Conservation (phyloP, 2,888 invertebrate species). For the Xanthia icteritia region DNA sequence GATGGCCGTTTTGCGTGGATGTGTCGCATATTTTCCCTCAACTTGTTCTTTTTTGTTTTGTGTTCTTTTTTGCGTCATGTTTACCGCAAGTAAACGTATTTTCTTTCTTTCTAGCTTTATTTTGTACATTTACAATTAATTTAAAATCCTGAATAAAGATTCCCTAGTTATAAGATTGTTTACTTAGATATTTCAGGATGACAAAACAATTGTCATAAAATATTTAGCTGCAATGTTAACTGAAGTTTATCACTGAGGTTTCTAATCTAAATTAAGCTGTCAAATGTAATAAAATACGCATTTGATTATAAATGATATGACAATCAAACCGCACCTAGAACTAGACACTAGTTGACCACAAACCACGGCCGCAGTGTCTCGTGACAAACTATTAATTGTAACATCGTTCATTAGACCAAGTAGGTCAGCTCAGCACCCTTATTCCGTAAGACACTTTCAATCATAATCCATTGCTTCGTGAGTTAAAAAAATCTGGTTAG, state of each 20-base stretch:
- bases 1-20: too few species aligned
- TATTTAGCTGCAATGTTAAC: not conserved
- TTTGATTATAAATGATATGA: slow-evolving; percentile 20
- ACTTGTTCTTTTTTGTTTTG: too few species aligned
- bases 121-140: not conserved
- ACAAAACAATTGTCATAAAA: slow-evolving; percentile 14
- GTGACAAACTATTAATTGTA: slow-evolving; percentile 30
- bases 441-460: too few species aligned
- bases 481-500: too few species aligned
- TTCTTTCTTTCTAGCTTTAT: not conserved
- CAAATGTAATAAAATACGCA: slow-evolving; percentile 21
- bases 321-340: slow-evolving; percentile 16
- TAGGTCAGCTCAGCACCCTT: not conserved
- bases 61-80: too few species aligned
- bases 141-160: not conserved
- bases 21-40: too few species aligned
- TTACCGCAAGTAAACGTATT: too few species aligned
- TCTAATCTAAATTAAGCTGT: slow-evolving; percentile 23
- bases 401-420: slow-evolving; percentile 5
- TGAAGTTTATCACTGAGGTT: not conserved
- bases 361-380: slow-evolving; percentile 19
- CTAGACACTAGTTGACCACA: slow-evolving; percentile 31
- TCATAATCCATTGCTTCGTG: too few species aligned
- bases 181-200: too few species aligned
- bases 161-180: too few species aligned